These are phyloP conservation scores for Sisor rabdophorus DNA, from an alignment of 2,113 vertebrate species.

Conservation along the genomic window DNA sequence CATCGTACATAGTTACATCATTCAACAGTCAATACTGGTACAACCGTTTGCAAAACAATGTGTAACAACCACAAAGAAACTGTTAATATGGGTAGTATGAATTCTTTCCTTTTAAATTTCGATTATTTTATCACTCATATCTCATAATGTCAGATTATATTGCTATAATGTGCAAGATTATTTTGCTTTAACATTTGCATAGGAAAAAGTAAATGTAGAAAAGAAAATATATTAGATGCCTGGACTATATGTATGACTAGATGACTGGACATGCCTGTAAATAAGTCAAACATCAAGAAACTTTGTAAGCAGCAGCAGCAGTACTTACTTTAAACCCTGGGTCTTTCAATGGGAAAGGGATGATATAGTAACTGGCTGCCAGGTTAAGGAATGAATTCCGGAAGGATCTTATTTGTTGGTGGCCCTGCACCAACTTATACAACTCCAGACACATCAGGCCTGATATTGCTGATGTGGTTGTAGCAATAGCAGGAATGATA, in stretches of 20 bases:
- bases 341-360: conserved; percentile 49
- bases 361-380: conserved; percentile 58
- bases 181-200: not conserved
- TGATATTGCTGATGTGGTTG: conserved; percentile 78
- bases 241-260: too few species aligned
- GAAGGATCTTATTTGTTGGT: conserved; percentile 62
- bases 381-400: conserved; percentile 68
- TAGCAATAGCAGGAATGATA: conserved; percentile 86
- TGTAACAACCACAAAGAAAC: too few species aligned
- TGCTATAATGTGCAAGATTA: not conserved
- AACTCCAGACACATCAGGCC: conserved; percentile 84
- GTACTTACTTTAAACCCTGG: conserved; percentile 62
- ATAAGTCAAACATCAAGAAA: not conserved
- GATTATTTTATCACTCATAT: too few species aligned
- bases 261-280: too few species aligned
- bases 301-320: not conserved
- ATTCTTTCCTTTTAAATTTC: too few species aligned
- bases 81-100: too few species aligned
- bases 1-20: too few species aligned
- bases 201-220: not conserved
- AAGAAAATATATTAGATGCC: too few species aligned
- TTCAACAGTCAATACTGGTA: too few species aligned
- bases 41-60: too few species aligned
- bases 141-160: not conserved
- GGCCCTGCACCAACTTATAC: conserved; percentile 77